These are phyloP conservation scores for Sterrhoptilus dennistouni DNA, from an alignment of 2,113 vertebrate species.

Conservation along the genomic window DNA sequence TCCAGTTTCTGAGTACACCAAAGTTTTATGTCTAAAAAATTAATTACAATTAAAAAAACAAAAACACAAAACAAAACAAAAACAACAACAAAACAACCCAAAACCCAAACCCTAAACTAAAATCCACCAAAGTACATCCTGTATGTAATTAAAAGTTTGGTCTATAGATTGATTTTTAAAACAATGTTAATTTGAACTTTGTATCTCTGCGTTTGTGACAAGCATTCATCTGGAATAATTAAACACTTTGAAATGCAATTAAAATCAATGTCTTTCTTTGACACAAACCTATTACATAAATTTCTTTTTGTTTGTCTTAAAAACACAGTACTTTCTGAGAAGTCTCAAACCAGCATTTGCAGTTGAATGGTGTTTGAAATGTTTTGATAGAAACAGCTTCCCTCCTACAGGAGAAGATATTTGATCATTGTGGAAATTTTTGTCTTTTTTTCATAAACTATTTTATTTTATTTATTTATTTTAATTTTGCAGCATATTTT, in stretches of 20 bases:
- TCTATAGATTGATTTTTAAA: neutral
- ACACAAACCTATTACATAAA: neutral
- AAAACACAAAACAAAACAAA: neutral
- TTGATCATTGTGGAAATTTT: neutral
- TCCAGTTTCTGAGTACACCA: neutral
- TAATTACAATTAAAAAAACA: neutral
- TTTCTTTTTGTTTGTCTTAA: neutral
- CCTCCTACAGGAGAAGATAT: neutral
- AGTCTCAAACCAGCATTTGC: neutral
- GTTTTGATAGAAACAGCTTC: neutral
- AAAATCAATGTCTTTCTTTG: constrained; percentile 26
- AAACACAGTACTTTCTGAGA: neutral
- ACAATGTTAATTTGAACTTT: constrained; percentile 7
- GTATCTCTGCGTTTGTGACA: neutral
- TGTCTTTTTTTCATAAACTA: neutral
- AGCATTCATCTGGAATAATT: constrained; percentile 20
- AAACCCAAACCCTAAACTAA: neutral
- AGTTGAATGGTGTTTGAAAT: neutral
- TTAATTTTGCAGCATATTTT: neutral
- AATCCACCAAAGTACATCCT: neutral
- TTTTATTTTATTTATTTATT: neutral
- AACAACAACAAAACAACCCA: neutral
- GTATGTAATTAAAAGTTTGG: neutral
- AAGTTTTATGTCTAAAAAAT: neutral
- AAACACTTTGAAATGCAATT: constrained; percentile 35